These are phyloP conservation scores for Calyptomena viridis DNA, from an alignment of 2,113 vertebrate species.

Conservation along the genomic window DNA sequence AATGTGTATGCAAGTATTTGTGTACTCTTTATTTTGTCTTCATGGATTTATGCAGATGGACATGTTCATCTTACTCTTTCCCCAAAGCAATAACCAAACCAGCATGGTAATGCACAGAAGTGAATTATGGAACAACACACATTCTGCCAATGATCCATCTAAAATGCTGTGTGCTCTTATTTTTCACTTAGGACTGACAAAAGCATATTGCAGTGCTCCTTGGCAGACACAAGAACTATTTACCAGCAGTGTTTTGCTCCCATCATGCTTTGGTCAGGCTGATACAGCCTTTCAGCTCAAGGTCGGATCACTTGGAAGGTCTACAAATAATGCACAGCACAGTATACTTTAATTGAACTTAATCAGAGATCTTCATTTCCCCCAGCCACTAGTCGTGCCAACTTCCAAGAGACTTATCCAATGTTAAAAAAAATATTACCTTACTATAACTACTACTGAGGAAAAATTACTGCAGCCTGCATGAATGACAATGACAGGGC, in stretches of 20 bases:
- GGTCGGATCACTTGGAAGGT: background rate
- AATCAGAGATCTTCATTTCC: slow-evolving; percentile 34
- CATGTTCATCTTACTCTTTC: background rate
- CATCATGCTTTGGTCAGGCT: background rate
- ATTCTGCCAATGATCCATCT: background rate
- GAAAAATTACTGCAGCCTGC: slow-evolving; percentile 41
- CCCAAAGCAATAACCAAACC: background rate
- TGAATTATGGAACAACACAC: background rate
- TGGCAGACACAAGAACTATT: background rate
- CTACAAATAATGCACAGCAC: background rate
- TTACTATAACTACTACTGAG: slow-evolving; percentile 3
- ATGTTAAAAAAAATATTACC: background rate
- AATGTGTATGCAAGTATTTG: background rate
- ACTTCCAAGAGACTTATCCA: slow-evolving; percentile 15
- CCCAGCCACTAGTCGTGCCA: background rate
- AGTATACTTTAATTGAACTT: background rate
- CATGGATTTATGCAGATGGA: background rate
- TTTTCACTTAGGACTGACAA: slow-evolving; percentile 20
- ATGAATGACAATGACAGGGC: slow-evolving; percentile 43
- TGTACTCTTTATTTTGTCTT: background rate
- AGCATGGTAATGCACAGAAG: background rate
- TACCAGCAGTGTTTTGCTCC: slow-evolving; percentile 4
- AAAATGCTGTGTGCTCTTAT: background rate
- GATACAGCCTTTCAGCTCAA: background rate
- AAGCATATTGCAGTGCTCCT: background rate